Conservation (phyloP, 2,888 invertebrate genomes). For the Tipula helvola region DNA sequence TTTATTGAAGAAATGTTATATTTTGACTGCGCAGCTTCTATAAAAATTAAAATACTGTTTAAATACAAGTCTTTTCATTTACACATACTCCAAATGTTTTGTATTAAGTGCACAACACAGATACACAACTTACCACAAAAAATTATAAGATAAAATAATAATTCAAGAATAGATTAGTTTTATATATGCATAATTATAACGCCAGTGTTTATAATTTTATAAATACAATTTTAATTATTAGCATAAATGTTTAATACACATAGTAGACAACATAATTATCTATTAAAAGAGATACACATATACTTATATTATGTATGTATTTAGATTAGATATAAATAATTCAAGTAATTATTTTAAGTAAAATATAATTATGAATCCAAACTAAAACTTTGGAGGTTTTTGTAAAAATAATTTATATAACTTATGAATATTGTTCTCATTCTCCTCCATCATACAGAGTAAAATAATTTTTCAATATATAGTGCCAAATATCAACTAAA, state of each 20-base stretch:
- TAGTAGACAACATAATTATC: not conserved
- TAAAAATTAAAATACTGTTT: conserved; percentile 4
- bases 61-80: not conserved
- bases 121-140: not conserved
- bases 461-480: not conserved
- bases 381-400: not conserved
- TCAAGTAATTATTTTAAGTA: not conserved
- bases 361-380: not conserved
- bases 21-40: not conserved
- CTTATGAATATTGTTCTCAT: not conserved
- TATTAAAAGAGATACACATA: not conserved
- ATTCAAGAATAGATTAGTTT: not conserved
- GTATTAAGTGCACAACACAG: not conserved
- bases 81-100: not conserved
- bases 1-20: not conserved
- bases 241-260: not conserved
- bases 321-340: conserved; percentile 5
- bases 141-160: not conserved
- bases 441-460: not conserved
- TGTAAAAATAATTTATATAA: not conserved
- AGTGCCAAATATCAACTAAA: not conserved
- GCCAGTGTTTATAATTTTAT: not conserved
- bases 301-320: not conserved
- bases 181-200: not conserved
- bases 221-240: not conserved